A percentile compares a stretch with the other conserved stretches of the same genome.
These are phyloP conservation scores for Narcine bancroftii DNA, from an alignment of 2,113 vertebrate genomes.

Conservation along the genomic window DNA sequence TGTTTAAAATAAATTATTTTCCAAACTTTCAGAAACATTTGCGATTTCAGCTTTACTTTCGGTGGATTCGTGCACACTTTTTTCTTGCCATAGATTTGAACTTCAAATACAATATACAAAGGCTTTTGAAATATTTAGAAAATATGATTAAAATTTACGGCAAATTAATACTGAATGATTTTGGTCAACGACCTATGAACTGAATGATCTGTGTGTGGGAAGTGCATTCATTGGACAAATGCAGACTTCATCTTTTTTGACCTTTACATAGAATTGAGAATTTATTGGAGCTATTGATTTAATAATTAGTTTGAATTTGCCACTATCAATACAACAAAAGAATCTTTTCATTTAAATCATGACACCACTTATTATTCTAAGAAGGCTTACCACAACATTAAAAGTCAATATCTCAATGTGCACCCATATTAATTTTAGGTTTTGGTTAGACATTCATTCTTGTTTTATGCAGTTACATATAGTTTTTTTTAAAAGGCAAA, in stretches of 20 bases:
- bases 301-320: conserved; percentile 3
- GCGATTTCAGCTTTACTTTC: neutral
- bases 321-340: neutral
- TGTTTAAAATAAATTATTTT: neutral
- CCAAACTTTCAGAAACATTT: neutral
- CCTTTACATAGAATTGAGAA: neutral
- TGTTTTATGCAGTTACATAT: neutral
- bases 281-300: conserved; percentile 16
- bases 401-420: neutral
- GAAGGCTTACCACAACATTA: neutral
- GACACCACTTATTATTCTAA: neutral
- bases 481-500: no score
- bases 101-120: neutral
- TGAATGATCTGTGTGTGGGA: neutral
- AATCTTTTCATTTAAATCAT: neutral
- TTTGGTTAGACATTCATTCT: neutral
- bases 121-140: conserved; percentile 34
- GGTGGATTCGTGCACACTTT: neutral
- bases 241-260: conserved; percentile 13
- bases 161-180: conserved; percentile 34
- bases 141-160: conserved; percentile 35
- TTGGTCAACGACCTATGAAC: neutral
- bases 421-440: neutral
- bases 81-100: neutral
- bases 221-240: neutral